Base-by-base conservation (phyloP, 2,113 vertebrate species). In the Nipponia nippon region DNA sequence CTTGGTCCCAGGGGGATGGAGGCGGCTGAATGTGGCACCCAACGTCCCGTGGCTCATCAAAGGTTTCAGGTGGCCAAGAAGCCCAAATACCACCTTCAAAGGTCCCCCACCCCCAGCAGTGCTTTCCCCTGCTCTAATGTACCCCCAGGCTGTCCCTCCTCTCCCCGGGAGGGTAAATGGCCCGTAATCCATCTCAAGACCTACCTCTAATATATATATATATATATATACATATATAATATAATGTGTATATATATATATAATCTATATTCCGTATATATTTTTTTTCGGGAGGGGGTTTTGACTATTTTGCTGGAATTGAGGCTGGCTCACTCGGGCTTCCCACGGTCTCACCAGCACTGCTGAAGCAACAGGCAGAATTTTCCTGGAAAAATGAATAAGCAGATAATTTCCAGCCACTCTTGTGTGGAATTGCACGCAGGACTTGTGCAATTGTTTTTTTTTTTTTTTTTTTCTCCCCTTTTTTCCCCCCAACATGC, bases 41-140 rank as follows among this genome's bases (percentile, higher is more conserved):
- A 14, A 1, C 1, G 4, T 79, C 56, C 71, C 1, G 0, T 0
- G 3, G 46, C 7, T 79, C 5, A 4, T 23, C 1, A 3, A 38
- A 30, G 4, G 0, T 66, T 73, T 66, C 3, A 17, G 18, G 55
- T 70, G 55, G 38, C 72, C 13, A 13, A 29, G 56, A 70, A 93
- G 59, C 55, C 34, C 65, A 66, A 46, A 22, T 34, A 13, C 18
- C 25, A 17, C 32, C 17, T 73, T 46, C 38, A 7, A 2, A 61
- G 46, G 18, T 25, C 5, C 27, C n/a, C 25, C 75, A 7, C 13
- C 3, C 27, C 16, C 22, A 29, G 49, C 67, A 77, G 53, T 42
- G 38, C 30, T 56, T 73, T 91, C 13, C 29, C 20, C 26, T 58
- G 61, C 34, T 52, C 12, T 58, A 21, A 44, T 14, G 13, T 8